Evolutionary conservation across 2,888 invertebrate species (phyloP).

Genomic region (Coleophora flavipennella): DNA sequence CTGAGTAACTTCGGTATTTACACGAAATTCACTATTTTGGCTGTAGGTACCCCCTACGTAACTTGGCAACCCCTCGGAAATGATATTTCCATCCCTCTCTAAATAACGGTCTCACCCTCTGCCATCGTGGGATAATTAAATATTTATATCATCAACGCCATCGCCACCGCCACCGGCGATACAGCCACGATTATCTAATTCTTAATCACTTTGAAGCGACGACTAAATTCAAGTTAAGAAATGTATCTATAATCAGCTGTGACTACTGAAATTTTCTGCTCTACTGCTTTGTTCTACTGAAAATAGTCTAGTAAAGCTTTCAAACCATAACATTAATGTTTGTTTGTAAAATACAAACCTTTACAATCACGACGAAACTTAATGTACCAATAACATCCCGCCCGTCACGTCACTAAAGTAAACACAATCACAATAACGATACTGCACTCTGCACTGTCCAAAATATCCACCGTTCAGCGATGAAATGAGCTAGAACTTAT

Average conservation of each 20-base stretch:
- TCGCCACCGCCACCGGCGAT: no score
- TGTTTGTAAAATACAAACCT: slow-evolving; percentile 28
- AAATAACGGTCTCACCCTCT: slow-evolving; percentile 43
- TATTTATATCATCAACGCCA: slow-evolving; percentile 49
- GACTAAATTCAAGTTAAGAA: background rate
- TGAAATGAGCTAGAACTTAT: slow-evolving; percentile 6
- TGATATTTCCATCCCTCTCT: slow-evolving; percentile 47
- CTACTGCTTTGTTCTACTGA: no score
- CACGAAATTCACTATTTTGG: slow-evolving; percentile 43
- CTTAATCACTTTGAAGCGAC: no score
- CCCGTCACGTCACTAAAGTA: slow-evolving; percentile 47
- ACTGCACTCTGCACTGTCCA: slow-evolving; percentile 33
- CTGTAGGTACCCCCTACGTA: slow-evolving; percentile 24
- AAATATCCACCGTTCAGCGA: slow-evolving; percentile 37
- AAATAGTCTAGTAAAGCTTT: no score
- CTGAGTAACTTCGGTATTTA: slow-evolving; percentile 34
- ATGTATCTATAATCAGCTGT: background rate
- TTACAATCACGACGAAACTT: slow-evolving; percentile 37
- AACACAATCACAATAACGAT: slow-evolving; percentile 53
- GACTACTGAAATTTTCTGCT: no score
- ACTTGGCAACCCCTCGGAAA: slow-evolving; percentile 57
- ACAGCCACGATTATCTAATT: slow-evolving; percentile 9
- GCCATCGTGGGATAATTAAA: slow-evolving; percentile 65
- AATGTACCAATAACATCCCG: slow-evolving; percentile 49
- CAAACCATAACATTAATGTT: no score